A percentile compares a stretch with the other conserved stretches of the same genome.
These are phyloP conservation scores for Ceratina japonica DNA, from an alignment of 1,140 invertebrate species.

Conservation along the genomic window DNA sequence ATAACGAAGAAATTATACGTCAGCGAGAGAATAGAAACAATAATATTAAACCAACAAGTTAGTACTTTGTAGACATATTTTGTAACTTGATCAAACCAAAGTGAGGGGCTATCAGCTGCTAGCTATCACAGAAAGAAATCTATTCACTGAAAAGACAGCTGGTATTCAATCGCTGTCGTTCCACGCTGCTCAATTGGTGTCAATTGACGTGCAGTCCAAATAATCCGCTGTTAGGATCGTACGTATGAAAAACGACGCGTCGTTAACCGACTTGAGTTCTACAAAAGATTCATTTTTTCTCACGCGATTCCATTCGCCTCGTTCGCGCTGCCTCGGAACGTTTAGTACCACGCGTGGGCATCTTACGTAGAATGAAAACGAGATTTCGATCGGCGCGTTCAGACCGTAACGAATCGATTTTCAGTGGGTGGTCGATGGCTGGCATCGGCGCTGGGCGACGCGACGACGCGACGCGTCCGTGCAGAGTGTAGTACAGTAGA, in stretches of 20 bases:
- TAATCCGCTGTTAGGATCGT: constrained; percentile 51
- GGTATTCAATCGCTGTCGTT: constrained; percentile 17
- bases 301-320: not conserved
- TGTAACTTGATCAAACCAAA: not conserved
- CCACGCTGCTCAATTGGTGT: constrained; percentile 69
- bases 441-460: not conserved
- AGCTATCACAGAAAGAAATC: constrained; percentile 14
- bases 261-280: constrained; percentile 18
- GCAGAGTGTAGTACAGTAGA: constrained; percentile 8
- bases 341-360: not conserved
- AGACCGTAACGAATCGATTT: constrained; percentile 40
- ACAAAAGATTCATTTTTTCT: not conserved
- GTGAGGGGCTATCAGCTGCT: not conserved
- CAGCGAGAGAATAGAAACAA: too few relatives aligned
- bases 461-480: too few relatives aligned
- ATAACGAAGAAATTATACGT: too few relatives aligned
- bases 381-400: constrained; percentile 23
- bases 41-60: too few relatives aligned
- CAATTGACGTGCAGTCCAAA: constrained; percentile 71
- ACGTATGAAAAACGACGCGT: constrained; percentile 10
- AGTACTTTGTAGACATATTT: not conserved
- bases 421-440: not conserved
- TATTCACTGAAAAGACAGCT: constrained; percentile 38
- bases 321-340: too few relatives aligned
- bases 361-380: constrained; percentile 25